These are phyloP conservation scores for Saccostrea echinata DNA, from an alignment of 1,140 invertebrate genomes.

Conservation along the genomic window DNA sequence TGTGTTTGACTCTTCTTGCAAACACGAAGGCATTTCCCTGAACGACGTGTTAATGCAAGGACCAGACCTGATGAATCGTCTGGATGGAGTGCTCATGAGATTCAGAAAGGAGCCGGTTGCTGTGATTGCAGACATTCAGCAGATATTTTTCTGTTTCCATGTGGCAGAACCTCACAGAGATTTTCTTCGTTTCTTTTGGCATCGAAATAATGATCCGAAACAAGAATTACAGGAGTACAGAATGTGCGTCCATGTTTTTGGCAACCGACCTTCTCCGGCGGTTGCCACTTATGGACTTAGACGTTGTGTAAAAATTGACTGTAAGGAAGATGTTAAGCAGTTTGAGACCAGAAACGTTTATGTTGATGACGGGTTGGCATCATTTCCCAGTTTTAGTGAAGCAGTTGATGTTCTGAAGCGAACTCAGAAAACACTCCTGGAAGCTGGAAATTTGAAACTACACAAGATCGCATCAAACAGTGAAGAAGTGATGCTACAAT, in stretches of 20 bases:
- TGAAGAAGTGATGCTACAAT: not conserved
- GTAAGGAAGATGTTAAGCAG: not conserved
- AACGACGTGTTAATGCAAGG: conserved; percentile 31
- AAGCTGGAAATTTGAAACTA: not conserved
- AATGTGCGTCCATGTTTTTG: conserved; percentile 17
- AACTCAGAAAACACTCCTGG: not conserved
- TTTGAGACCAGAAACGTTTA: not conserved
- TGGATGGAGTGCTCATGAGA: conserved; percentile 17
- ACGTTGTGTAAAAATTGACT: not conserved
- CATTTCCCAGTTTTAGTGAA: not conserved
- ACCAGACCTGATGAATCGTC: conserved; percentile 35
- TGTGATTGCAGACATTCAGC: not conserved
- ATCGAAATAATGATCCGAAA: not conserved
- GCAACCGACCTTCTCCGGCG: conserved; percentile 3
- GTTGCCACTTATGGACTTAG: not conserved
- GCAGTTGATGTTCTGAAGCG: not conserved
- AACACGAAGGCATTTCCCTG: not conserved
- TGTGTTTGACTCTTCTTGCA: conserved; percentile 32
- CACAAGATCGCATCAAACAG: too few relatives aligned
- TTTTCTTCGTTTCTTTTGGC: conserved; percentile 23
- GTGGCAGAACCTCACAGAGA: not conserved
- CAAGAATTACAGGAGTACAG: not conserved
- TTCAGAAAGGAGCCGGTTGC: conserved; percentile 1
- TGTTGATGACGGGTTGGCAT: conserved; percentile 18
- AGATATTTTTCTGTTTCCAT: not conserved